Conservation (phyloP, 1,140 invertebrate genomes). For the Arctopsyche grandis region DNA sequence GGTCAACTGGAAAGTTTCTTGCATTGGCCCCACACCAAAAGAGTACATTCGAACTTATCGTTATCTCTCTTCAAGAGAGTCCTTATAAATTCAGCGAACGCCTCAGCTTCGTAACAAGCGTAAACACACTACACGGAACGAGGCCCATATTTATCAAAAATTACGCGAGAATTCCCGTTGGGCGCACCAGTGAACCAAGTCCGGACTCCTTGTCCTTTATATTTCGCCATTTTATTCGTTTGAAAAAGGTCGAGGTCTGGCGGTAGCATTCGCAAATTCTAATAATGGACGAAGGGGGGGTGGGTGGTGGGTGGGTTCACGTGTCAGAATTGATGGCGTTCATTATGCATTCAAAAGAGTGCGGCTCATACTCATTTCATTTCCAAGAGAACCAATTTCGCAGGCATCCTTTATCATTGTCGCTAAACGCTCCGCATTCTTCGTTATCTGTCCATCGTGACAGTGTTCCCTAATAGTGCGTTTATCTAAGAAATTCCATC, state of each 20-base stretch:
- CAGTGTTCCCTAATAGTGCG: neutral
- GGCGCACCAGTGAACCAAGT: no score
- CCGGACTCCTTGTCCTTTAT: no score
- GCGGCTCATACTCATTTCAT: slow-evolving; percentile 31
- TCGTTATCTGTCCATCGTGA: slow-evolving; percentile 17
- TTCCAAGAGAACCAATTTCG: slow-evolving; percentile 35
- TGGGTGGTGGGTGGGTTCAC: neutral
- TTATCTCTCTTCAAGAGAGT: slow-evolving; percentile 5
- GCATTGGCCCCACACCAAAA: neutral
- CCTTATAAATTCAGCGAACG: slow-evolving; percentile 27
- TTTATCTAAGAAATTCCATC: neutral
- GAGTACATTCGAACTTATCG: slow-evolving; percentile 12
- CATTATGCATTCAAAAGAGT: slow-evolving; percentile 39
- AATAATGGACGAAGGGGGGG: neutral
- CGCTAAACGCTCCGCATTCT: slow-evolving; percentile 31
- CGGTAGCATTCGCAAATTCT: neutral
- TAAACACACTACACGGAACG: neutral
- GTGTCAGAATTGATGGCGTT: slow-evolving; percentile 34
- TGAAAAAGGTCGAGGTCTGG: neutral
- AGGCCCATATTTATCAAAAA: neutral
- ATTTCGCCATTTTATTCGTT: no score
- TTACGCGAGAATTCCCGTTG: no score
- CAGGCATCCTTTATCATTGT: slow-evolving; percentile 39
- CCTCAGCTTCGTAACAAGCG: slow-evolving; percentile 12
- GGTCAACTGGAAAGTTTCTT: slow-evolving; percentile 3